Conservation (phyloP, 2,888 invertebrate species). For the Odiellus spinosus region DNA sequence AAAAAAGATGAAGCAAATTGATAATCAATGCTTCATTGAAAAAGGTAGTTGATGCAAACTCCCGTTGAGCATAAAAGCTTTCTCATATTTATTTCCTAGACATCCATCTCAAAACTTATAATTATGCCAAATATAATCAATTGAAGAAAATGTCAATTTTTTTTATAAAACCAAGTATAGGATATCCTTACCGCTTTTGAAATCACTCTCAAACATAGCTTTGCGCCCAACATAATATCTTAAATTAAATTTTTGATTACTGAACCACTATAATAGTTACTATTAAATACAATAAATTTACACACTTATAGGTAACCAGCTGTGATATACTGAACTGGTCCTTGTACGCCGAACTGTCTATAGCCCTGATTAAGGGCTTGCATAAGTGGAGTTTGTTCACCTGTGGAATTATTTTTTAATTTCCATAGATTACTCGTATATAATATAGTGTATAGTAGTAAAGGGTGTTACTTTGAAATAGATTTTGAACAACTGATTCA, state of each 20-base stretch:
- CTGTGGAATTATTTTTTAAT: constrained; percentile 36
- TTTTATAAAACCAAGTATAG: no score
- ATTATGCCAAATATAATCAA: no score
- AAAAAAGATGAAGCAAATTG: no score
- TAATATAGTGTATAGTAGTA: constrained; percentile 42
- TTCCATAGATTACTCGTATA: not conserved
- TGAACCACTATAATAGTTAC: constrained; percentile 1
- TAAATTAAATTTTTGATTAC: constrained; percentile 9
- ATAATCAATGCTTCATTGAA: no score
- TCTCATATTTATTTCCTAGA: no score
- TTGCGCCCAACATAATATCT: constrained; percentile 88
- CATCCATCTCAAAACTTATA: no score
- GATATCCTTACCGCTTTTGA: constrained; percentile 54
- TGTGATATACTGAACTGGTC: constrained; percentile 80
- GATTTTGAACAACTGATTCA: constrained; percentile 94
- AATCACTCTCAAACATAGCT: constrained; percentile 97
- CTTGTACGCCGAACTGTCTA: constrained; percentile 79
- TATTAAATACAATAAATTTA: not conserved
- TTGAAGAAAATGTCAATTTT: no score
- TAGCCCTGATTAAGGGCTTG: constrained; percentile 88
- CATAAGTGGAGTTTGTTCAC: constrained; percentile 40
- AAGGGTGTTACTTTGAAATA: constrained; percentile 78
- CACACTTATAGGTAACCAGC: constrained; percentile 73
- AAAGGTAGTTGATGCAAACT: no score
- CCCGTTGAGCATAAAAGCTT: no score